Evolutionary conservation across 1,140 invertebrate genomes (phyloP).

Genomic region (Cherax destructor): DNA sequence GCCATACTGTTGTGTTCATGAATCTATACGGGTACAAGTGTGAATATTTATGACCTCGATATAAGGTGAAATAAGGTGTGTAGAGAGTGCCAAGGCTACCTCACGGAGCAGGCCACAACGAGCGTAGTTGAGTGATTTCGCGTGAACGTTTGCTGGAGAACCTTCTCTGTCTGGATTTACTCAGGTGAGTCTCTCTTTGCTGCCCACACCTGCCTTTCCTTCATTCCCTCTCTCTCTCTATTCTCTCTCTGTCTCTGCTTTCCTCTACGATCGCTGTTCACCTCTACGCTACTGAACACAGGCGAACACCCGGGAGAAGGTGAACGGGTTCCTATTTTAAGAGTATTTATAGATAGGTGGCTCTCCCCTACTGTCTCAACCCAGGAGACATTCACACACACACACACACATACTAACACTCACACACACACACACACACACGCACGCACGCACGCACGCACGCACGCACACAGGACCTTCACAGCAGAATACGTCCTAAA

Average conservation of each 20-base stretch:
- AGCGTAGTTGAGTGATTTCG: slow-evolving; percentile 56
- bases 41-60: slow-evolving; percentile 44
- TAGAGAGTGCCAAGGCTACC: slow-evolving; percentile 16
- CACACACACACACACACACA: slow-evolving; percentile 16
- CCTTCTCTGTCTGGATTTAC: slow-evolving; percentile 51
- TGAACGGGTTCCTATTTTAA: too few relatives aligned
- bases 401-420: slow-evolving; percentile 11
- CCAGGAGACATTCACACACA: neutral
- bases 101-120: neutral
- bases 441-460: too few relatives aligned
- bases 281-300: too few relatives aligned
- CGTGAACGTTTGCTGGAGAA: slow-evolving; percentile 64
- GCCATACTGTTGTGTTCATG: slow-evolving; percentile 63
- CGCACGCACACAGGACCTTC: too few relatives aligned
- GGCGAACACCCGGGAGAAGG: too few relatives aligned
- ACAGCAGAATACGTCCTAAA: too few relatives aligned
- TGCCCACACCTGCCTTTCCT: slow-evolving; percentile 37
- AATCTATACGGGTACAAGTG: slow-evolving; percentile 58
- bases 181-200: slow-evolving; percentile 56
- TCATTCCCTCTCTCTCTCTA: neutral
- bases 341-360: too few relatives aligned
- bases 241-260: too few relatives aligned
- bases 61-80: slow-evolving; percentile 16
- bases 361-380: too few relatives aligned
- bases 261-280: too few relatives aligned